A percentile compares a stretch with the other conserved stretches of the same genome.
Conservation (phyloP, 2,113 vertebrate genomes). For the Heterotilapia buettikoferi region DNA sequence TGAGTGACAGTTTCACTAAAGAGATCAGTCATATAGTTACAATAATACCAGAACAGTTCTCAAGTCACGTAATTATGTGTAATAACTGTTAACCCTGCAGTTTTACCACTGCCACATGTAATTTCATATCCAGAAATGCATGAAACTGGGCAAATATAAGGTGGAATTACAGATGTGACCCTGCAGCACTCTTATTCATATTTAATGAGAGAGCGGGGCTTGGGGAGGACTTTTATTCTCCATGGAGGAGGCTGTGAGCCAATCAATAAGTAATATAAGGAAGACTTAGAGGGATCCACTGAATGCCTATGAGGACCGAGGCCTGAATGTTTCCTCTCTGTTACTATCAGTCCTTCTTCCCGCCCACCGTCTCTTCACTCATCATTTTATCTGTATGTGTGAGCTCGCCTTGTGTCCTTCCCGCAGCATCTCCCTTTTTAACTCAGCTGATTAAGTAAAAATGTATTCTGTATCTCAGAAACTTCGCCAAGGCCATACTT, state of each 20-base stretch:
- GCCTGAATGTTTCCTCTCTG: neutral
- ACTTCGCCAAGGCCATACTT: neutral
- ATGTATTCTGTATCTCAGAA: neutral
- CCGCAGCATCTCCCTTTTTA: neutral
- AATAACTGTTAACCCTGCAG: neutral
- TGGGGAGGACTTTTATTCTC: slow-evolving; percentile 40
- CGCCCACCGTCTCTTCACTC: neutral
- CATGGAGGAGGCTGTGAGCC: slow-evolving; percentile 4
- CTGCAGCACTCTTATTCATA: slow-evolving; percentile 33
- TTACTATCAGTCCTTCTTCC: neutral
- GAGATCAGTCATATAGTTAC: neutral
- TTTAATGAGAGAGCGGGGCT: slow-evolving; percentile 39
- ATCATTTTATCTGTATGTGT: neutral
- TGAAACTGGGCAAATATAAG: slow-evolving; percentile 1
- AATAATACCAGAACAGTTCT: neutral
- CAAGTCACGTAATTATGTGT: neutral
- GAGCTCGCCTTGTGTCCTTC: neutral
- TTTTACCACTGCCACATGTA: neutral
- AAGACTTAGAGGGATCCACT: slow-evolving; percentile 45
- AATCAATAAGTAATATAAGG: slow-evolving; percentile 67
- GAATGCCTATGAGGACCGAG: neutral
- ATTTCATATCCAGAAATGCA: slow-evolving; percentile 12
- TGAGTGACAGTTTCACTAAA: neutral
- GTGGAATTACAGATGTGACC: slow-evolving; percentile 44
- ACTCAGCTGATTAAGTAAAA: neutral